Conservation (phyloP, 2,113 vertebrate species). For the Xenopus laevis region DNA sequence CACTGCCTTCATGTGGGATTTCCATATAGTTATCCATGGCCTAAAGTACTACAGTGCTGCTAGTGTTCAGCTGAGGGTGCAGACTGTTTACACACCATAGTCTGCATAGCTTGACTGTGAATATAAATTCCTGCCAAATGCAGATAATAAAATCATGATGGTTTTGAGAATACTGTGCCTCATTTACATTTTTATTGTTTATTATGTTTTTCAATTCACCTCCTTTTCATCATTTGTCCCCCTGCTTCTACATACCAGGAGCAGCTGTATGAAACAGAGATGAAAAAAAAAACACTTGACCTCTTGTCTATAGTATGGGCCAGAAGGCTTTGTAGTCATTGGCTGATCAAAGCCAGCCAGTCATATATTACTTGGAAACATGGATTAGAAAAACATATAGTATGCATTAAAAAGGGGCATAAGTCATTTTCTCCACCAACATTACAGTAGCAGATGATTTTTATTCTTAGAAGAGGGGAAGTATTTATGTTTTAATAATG, state of each 20-base stretch:
- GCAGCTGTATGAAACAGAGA: conserved; percentile 61
- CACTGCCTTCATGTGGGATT: too few species aligned
- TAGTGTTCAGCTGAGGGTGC: not conserved
- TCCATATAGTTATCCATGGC: conserved; percentile 9
- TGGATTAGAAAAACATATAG: conserved; percentile 13
- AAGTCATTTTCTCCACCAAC: not conserved
- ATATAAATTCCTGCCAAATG: not conserved
- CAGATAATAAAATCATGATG: conserved; percentile 63
- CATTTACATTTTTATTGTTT: conserved; percentile 64
- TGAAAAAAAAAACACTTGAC: conserved; percentile 55
- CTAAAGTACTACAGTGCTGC: conserved; percentile 11
- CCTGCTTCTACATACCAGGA: conserved; percentile 59
- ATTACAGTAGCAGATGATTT: conserved; percentile 4
- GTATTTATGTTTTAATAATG: conserved; percentile 6
- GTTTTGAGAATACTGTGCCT: conserved; percentile 56
- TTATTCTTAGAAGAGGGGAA: too few species aligned
- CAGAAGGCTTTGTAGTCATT: conserved; percentile 17
- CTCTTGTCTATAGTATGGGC: not conserved
- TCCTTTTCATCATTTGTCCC: conserved; percentile 60
- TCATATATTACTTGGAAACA: not conserved
- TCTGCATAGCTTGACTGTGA: conserved; percentile 55
- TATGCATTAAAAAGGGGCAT: conserved; percentile 10
- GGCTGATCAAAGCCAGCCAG: conserved; percentile 10
- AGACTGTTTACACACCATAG: conserved; percentile 51
- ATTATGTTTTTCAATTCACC: conserved; percentile 61